Conservation (phyloP, 2,113 vertebrate species). For the Plotosus lineatus region DNA sequence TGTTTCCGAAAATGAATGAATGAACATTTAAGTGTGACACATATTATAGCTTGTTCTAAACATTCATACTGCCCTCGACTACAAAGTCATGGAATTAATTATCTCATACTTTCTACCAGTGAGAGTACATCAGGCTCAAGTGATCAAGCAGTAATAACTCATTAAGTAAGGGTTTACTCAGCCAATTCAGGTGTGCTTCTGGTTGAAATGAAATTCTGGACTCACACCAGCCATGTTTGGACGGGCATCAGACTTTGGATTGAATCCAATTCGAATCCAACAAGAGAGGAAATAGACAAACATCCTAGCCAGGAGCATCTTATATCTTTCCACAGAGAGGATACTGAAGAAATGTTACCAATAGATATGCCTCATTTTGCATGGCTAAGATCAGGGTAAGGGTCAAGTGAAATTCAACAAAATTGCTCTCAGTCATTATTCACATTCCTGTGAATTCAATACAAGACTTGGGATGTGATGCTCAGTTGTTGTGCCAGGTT, state of each 20-base stretch:
- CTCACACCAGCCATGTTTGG: background rate
- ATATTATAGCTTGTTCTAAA: background rate
- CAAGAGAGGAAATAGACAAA: background rate
- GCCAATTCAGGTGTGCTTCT: constrained; percentile 8
- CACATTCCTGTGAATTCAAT: background rate
- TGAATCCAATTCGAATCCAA: constrained; percentile 11
- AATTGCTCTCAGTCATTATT: background rate
- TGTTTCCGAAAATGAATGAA: too few species aligned
- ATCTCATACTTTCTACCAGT: background rate
- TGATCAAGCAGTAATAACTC: background rate
- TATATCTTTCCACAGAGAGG: background rate
- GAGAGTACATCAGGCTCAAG: background rate
- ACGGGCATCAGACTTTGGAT: background rate
- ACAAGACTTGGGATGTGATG: background rate
- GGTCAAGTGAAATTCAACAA: background rate
- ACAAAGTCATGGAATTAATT: background rate
- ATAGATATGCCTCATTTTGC: background rate
- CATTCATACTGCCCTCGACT: background rate
- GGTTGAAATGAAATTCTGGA: constrained; percentile 1
- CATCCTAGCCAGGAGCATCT: background rate
- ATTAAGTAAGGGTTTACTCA: background rate
- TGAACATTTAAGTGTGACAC: background rate
- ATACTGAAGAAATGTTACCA: background rate
- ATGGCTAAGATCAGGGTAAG: background rate
- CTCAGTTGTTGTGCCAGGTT: constrained; percentile 58